Evolutionary conservation across 2,797 vertebrate genomes (phyloP), one percentile per base, ranked within the genome.

Genomic region (Scomberomorus guttatus): DNA sequence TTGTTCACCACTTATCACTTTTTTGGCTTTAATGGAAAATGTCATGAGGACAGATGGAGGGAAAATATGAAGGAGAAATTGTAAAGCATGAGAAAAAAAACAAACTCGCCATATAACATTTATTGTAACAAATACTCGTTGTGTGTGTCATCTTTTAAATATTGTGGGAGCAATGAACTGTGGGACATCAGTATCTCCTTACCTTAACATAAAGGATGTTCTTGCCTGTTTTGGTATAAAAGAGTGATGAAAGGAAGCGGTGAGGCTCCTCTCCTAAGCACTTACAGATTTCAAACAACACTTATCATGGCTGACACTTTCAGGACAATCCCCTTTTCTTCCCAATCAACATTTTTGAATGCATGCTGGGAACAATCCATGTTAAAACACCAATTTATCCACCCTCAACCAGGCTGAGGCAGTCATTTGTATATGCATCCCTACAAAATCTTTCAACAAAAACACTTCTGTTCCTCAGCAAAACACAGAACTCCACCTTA

Each of bases 241-340:
- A 17, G 34, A 22, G 2, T 1, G 9, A 70, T 22, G 11, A 3
- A 2, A 48, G 13, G 14, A 68, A n/a, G 3, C 71, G 37, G 50
- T 6, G 1, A 50, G 3, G 2, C 34, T 58, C 6, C 5, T 50
- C 18, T 42, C 22, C 7, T 2, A 6, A 29, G 15, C 65, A 2
- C 67, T 77, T 25, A 51, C 24, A 67, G 8, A 39, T 59, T 55
- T 66, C 7, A 62, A 65, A 59, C 64, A 68, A 25, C 13, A 27
- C 55, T 46, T 72, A 50, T 68, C 56, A n/a, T 5, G 2, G 10
- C n/a, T 3, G 73, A 56, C 52, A n/a, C 29, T 54, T 5, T 17
- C 13, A 18, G 13, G n/a, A 75, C n/a, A 64, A 50, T 22, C 6
- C 48, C 32, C 51, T 15, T 37, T 59, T 44, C 20, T 3, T 29